phyloP scores from a whole-genome alignment of 2,888 invertebrate species.

The Fragum sueziense region DNA sequence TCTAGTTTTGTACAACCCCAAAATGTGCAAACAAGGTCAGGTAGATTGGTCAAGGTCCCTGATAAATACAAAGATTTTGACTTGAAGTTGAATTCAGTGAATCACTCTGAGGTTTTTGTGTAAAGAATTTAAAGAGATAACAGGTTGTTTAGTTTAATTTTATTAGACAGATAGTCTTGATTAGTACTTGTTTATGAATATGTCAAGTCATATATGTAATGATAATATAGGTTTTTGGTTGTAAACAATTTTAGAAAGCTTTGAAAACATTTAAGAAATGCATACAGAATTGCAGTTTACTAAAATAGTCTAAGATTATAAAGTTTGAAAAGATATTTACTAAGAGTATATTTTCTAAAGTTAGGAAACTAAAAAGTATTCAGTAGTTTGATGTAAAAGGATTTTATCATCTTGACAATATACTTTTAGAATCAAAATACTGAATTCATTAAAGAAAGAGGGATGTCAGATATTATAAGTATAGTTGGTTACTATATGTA shows the following conservation, averaged over 20 bases:
- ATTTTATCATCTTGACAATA: background rate
- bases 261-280: background rate
- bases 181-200: background rate
- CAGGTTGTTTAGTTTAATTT: background rate
- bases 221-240: background rate
- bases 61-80: constrained; percentile 15
- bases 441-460: constrained; percentile 1
- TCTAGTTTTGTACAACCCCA: constrained; percentile 8
- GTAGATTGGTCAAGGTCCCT: constrained; percentile 11
- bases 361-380: no score
- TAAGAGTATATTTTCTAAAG: background rate
- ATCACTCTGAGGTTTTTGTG: background rate
- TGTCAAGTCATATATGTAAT: background rate
- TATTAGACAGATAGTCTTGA: background rate
- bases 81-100: constrained; percentile 10
- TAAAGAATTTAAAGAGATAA: background rate
- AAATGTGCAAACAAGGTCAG: constrained; percentile 4
- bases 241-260: background rate
- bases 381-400: background rate
- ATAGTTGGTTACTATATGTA: no score
- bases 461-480: no score
- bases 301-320: background rate
- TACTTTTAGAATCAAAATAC: background rate
- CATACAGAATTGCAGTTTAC: background rate
- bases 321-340: background rate